Evolutionary conservation across 2,888 invertebrate genomes (phyloP).

Genomic region (Erpobdella octoculata): DNA sequence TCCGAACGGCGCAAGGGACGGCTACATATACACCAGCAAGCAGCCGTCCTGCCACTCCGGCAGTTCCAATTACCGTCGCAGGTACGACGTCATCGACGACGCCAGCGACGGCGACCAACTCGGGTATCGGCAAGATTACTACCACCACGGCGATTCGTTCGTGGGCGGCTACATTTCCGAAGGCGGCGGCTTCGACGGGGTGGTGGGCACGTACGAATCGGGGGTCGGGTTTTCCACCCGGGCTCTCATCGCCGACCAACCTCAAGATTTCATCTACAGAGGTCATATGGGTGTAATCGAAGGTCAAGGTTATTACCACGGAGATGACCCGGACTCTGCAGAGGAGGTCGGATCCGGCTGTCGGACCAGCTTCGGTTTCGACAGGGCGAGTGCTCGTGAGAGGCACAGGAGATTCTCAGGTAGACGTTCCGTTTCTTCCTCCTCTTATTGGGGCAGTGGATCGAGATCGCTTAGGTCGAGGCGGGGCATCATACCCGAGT

Average conservation of each 20-base stretch:
- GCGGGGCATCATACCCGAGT: slow-evolving; percentile 15
- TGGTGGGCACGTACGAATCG: not conserved
- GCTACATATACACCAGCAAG: slow-evolving; percentile 27
- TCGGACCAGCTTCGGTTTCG: slow-evolving; percentile 16
- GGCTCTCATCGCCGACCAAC: slow-evolving; percentile 13
- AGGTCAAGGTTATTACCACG: not conserved
- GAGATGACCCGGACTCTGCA: slow-evolving; percentile 19
- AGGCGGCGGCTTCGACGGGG: slow-evolving; percentile 4
- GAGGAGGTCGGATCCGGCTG: slow-evolving; percentile 13
- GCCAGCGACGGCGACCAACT: slow-evolving; percentile 16
- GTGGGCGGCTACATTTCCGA: not conserved
- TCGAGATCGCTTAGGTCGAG: slow-evolving; percentile 6
- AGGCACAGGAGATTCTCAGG: slow-evolving; percentile 21
- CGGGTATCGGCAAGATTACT: slow-evolving; percentile 16
- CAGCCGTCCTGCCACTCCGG: not conserved
- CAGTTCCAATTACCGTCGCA: slow-evolving; percentile 13
- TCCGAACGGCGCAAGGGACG: slow-evolving; percentile 20
- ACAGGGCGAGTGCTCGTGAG: slow-evolving; percentile 5
- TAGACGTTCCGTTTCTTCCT: slow-evolving; percentile 12
- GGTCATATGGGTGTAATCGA: not conserved
- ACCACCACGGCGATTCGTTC: slow-evolving; percentile 4
- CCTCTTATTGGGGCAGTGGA: slow-evolving; percentile 20
- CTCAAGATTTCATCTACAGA: not conserved
- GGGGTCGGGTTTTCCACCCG: slow-evolving; percentile 9
- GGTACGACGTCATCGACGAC: slow-evolving; percentile 20